Evolutionary conservation across 2,888 invertebrate species (phyloP).

Genomic region (Dascillus cervinus): DNA sequence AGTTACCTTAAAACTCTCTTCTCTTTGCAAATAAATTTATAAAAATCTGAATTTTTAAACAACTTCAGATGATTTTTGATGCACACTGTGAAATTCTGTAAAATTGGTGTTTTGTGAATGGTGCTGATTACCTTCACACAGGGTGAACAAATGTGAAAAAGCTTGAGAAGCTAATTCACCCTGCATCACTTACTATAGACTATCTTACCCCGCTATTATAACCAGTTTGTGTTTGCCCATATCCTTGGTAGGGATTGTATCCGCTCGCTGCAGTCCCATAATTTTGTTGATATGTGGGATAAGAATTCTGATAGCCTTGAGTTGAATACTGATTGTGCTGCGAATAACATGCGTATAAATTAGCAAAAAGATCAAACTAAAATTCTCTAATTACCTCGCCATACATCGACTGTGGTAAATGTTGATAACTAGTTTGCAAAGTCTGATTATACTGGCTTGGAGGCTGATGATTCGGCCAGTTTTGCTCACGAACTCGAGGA

Average conservation of each 20-base stretch:
- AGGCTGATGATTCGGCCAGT: slow-evolving; percentile 14
- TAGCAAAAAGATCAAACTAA: background rate
- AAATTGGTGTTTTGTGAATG: slow-evolving; percentile 21
- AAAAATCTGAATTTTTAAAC: slow-evolving; percentile 14
- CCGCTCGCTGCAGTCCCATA: slow-evolving; percentile 10
- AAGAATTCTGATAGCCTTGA: slow-evolving; percentile 16
- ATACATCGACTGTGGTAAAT: slow-evolving; percentile 19
- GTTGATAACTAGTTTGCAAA: slow-evolving; percentile 20
- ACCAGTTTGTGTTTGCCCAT: slow-evolving; percentile 15
- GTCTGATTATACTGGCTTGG: slow-evolving; percentile 10
- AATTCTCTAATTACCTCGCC: slow-evolving; percentile 14
- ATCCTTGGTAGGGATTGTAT: slow-evolving; percentile 18
- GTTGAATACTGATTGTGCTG: slow-evolving; percentile 18
- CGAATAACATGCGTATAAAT: slow-evolving; percentile 5
- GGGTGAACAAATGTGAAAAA: no score
- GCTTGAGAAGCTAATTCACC: no score
- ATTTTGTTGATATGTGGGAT: slow-evolving; percentile 16
- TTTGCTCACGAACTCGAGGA: slow-evolving; percentile 10
- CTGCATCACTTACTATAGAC: no score
- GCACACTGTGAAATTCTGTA: slow-evolving; percentile 19
- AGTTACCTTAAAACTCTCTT: slow-evolving; percentile 21
- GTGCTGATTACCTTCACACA: no score
- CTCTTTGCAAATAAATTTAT: slow-evolving; percentile 16
- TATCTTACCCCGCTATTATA: slow-evolving; percentile 17
- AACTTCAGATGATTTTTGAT: slow-evolving; percentile 20